Conservation (phyloP, 1,140 invertebrate genomes). For the Drosophila navojoa region DNA sequence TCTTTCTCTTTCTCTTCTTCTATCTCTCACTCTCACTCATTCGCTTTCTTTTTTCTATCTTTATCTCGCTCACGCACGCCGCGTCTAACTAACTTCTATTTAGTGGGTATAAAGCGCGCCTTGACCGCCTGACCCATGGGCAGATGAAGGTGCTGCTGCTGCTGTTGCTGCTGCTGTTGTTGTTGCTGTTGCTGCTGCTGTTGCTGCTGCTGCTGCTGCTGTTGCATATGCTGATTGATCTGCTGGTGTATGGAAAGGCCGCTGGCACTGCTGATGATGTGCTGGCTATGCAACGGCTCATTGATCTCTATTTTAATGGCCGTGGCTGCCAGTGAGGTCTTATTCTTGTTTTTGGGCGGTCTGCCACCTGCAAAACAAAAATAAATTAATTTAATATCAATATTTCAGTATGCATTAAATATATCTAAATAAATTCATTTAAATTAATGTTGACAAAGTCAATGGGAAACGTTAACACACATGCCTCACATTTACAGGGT, state of each 20-base stretch:
- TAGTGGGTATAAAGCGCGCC: conserved; percentile 81
- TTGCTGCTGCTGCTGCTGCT: conserved; percentile 64
- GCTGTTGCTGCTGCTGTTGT: conserved; percentile 53
- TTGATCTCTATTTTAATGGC: conserved; percentile 81
- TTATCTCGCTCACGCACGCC: neutral
- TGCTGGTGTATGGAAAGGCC: conserved; percentile 80
- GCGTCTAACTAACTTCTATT: conserved; percentile 49
- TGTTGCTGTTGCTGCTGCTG: conserved; percentile 54
- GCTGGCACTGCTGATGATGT: conserved; percentile 78
- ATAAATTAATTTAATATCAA: no score
- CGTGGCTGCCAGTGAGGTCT: conserved; percentile 64
- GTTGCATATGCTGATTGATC: conserved; percentile 81
- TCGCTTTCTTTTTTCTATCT: conserved; percentile 9
- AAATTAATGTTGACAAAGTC: neutral
- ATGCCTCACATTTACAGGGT: neutral
- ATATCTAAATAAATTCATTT: neutral
- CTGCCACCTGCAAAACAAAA: conserved; percentile 59
- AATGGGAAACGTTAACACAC: no score
- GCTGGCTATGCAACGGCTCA: conserved; percentile 78
- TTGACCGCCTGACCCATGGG: conserved; percentile 75
- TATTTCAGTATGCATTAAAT: neutral
- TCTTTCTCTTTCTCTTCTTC: neutral
- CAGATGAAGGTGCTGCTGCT: conserved; percentile 65
- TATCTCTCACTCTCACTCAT: conserved; percentile 9
- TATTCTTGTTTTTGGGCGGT: conserved; percentile 80